phyloP scores from a whole-genome alignment of 2,888 invertebrate species.

The Brenthis ino region DNA sequence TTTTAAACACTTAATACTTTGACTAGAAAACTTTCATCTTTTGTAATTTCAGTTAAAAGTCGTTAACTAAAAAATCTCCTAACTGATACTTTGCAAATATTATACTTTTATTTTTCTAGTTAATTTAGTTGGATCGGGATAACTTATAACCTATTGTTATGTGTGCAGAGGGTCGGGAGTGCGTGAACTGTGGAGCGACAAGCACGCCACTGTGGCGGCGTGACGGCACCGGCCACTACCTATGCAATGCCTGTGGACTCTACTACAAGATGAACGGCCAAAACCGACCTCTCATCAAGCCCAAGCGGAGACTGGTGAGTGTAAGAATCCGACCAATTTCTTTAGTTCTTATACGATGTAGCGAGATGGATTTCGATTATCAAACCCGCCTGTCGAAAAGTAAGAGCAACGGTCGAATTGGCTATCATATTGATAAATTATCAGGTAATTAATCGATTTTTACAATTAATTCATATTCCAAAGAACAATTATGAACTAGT shows the following conservation, averaged over 20 bases:
- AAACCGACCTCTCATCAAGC: conserved; percentile 99
- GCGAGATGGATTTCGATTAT: neutral
- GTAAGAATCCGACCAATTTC: conserved; percentile 82
- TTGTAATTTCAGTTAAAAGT: no score
- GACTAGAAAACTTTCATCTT: no score
- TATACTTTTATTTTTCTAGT: neutral
- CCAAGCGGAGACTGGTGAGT: conserved; percentile 99
- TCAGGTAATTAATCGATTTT: no score
- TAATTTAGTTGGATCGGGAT: conserved; percentile 10
- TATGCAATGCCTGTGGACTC: conserved; percentile 99
- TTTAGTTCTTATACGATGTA: conserved; percentile 12
- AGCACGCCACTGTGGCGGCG: conserved; percentile 98
- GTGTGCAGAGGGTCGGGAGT: conserved; percentile 94
- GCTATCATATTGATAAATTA: no score
- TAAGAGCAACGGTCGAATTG: neutral
- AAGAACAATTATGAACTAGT: no score
- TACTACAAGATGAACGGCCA: conserved; percentile 99
- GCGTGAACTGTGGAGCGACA: conserved; percentile 99
- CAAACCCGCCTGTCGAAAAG: neutral
- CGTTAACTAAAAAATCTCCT: no score
- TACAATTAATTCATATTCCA: no score
- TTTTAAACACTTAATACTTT: no score
- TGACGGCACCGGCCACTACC: conserved; percentile 98
- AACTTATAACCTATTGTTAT: conserved; percentile 16
- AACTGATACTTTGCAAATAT: neutral